These are phyloP conservation scores for Eleutherodactylus coqui DNA, from an alignment of 2,797 vertebrate genomes.

Conservation along the genomic window DNA sequence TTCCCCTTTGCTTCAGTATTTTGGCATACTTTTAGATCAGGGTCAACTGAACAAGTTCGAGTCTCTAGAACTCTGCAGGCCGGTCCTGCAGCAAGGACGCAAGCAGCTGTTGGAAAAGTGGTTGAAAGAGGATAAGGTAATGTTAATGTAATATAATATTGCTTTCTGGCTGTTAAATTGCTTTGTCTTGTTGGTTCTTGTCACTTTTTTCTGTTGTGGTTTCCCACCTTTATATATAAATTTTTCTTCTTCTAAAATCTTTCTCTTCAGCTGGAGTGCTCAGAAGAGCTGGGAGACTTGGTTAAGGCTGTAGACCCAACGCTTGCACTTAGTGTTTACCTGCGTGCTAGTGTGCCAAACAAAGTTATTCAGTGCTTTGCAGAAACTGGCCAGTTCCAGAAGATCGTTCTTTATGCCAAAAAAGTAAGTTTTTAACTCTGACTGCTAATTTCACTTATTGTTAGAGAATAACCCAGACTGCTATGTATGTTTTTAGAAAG, in stretches of 20 bases:
- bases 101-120: conserved; percentile 94
- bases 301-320: conserved; percentile 88
- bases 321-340: conserved; percentile 90
- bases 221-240: no score
- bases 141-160: background rate
- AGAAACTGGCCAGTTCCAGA: conserved; percentile 94
- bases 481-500: background rate
- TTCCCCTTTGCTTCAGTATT: conserved; percentile 91
- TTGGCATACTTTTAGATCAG: conserved; percentile 91
- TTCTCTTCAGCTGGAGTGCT: conserved; percentile 86
- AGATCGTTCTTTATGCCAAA: conserved; percentile 92
- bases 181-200: background rate
- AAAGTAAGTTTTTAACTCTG: conserved; percentile 78
- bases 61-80: conserved; percentile 90
- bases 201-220: background rate
- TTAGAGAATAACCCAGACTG: no score
- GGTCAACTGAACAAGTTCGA: conserved; percentile 93
- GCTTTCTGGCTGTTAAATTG: background rate
- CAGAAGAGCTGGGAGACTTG: conserved; percentile 91
- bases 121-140: conserved; percentile 95
- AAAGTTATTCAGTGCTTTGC: conserved; percentile 97
- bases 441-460: background rate
- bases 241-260: background rate
- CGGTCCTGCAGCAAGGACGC: conserved; percentile 89
- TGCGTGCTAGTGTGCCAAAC: conserved; percentile 89